A percentile compares a stretch with the other conserved stretches of the same genome.
Evolutionary conservation across 2,797 vertebrate genomes (phyloP).

Genomic region (Helicolenus hilgendorfi): DNA sequence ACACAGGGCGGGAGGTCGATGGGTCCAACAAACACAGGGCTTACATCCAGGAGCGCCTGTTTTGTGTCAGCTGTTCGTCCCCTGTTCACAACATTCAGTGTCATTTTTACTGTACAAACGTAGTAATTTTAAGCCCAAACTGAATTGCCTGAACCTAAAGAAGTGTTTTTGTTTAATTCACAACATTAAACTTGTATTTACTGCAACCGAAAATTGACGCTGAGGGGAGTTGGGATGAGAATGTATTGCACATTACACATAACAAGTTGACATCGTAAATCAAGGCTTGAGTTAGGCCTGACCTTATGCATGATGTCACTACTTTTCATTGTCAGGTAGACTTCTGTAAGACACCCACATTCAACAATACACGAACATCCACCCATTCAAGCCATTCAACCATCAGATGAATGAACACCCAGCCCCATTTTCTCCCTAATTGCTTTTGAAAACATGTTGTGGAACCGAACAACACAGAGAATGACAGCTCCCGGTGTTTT

Average conservation of each 20-base stretch:
- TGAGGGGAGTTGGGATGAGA: too few species aligned
- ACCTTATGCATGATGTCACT: not conserved
- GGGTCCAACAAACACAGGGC: too few species aligned
- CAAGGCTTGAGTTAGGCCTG: not conserved
- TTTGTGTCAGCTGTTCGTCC: too few species aligned
- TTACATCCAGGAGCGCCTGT: too few species aligned
- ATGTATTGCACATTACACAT: not conserved
- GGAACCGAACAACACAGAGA: constrained; percentile 78
- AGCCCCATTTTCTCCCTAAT: constrained; percentile 82
- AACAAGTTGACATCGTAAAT: not conserved
- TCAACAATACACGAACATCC: constrained; percentile 11
- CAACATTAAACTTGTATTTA: too few species aligned
- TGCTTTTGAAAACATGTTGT: constrained; percentile 85
- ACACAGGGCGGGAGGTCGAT: too few species aligned
- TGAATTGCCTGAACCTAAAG: too few species aligned
- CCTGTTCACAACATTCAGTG: too few species aligned
- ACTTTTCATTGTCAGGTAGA: constrained; percentile 30
- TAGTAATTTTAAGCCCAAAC: too few species aligned
- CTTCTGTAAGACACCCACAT: constrained; percentile 14
- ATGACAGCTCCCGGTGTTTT: constrained; percentile 82
- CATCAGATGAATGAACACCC: constrained; percentile 73
- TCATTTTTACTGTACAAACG: too few species aligned
- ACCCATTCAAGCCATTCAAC: constrained; percentile 58
- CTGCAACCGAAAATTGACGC: too few species aligned
- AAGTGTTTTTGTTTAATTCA: too few species aligned